Evolutionary conservation across 2,888 invertebrate genomes (phyloP).

Genomic region (Chrysina gloriosa): DNA sequence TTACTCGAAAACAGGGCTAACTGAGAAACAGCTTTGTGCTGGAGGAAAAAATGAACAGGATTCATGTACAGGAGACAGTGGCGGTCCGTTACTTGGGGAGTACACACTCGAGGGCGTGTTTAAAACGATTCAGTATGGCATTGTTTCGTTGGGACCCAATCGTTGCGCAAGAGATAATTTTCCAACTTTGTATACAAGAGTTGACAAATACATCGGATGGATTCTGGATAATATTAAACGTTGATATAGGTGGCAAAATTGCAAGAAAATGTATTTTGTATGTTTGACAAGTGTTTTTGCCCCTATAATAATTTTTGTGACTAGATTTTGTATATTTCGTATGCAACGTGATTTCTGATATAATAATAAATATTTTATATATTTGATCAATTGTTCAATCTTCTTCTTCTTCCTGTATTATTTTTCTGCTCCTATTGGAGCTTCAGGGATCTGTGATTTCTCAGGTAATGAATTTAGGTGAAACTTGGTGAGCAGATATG

Average conservation of each 20-base stretch:
- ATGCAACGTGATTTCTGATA: not conserved
- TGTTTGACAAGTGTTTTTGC: not conserved
- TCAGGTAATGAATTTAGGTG: too few species aligned
- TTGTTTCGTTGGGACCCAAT: constrained; percentile 66
- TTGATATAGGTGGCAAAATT: constrained; percentile 50
- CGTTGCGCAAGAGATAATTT: constrained; percentile 66
- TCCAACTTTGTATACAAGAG: constrained; percentile 77
- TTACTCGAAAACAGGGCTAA: constrained; percentile 45
- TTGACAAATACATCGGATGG: constrained; percentile 73
- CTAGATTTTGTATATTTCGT: not conserved
- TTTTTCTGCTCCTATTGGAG: too few species aligned
- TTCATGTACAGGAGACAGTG: constrained; percentile 77
- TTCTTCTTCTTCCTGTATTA: too few species aligned
- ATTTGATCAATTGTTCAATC: too few species aligned
- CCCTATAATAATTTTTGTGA: constrained; percentile 2
- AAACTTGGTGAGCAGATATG: too few species aligned
- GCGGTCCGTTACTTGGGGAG: constrained; percentile 69
- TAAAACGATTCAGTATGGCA: constrained; percentile 69
- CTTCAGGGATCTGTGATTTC: too few species aligned
- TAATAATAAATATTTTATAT: not conserved
- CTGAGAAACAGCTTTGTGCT: constrained; percentile 71
- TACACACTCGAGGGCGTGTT: not conserved
- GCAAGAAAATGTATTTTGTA: not conserved
- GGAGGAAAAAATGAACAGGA: constrained; percentile 71
- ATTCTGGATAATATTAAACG: constrained; percentile 67